A percentile compares a stretch with the other conserved stretches of the same genome.
phyloP scores from a whole-genome alignment of 92 coral and sea anemone genomes.

The Epizoanthus stellaris region DNA sequence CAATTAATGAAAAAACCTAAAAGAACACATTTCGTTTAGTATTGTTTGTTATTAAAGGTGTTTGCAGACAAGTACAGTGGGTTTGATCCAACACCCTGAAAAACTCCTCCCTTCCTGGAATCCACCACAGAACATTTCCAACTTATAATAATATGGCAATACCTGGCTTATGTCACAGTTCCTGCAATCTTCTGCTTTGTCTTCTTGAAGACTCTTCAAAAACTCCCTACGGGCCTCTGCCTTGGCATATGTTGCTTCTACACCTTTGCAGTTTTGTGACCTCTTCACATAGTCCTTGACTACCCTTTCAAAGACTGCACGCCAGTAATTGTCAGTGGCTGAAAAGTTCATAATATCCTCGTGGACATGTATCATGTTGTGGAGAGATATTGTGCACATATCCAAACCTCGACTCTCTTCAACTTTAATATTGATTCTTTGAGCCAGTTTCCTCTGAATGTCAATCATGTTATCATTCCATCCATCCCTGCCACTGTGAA shows the following conservation, averaged over 20 bases:
- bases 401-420: conserved; percentile 80
- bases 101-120: background rate
- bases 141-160: background rate
- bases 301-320: conserved; percentile 79
- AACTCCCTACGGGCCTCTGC: conserved; percentile 68
- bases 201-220: conserved; percentile 17
- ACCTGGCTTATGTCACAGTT: conserved; percentile 21
- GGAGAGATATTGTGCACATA: conserved; percentile 78
- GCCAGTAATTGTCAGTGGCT: conserved; percentile 78
- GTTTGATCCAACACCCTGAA: background rate
- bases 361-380: conserved; percentile 72
- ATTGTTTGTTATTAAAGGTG: background rate
- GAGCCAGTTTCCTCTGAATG: conserved; percentile 56
- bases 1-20: too few species aligned
- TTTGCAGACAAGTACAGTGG: background rate
- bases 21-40: too few species aligned
- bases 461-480: conserved; percentile 72
- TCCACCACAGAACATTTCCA: background rate
- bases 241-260: conserved; percentile 72
- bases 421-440: conserved; percentile 63
- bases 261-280: conserved; percentile 72
- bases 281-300: conserved; percentile 73
- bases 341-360: conserved; percentile 71
- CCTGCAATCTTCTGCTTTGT: background rate
- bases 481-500: conserved; percentile 70